A percentile compares a stretch with the other conserved stretches of the same genome.
These are phyloP conservation scores for Trichosurus vulpecula DNA, from an alignment of 2,797 vertebrate species.

Conservation along the genomic window DNA sequence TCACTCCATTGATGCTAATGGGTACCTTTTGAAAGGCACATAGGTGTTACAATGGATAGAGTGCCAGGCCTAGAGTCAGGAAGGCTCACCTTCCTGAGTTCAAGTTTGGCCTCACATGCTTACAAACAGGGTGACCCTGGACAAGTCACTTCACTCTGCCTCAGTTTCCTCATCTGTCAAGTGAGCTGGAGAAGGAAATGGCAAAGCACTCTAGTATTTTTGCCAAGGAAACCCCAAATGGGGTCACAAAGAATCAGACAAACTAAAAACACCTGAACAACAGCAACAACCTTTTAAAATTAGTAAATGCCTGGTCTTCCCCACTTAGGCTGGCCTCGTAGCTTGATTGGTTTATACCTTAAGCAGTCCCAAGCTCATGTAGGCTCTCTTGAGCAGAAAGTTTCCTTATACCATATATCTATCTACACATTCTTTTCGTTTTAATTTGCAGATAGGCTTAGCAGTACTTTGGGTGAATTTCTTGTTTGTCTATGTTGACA, in stretches of 20 bases:
- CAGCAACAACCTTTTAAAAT: background rate
- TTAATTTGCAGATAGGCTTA: background rate
- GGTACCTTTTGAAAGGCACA: background rate
- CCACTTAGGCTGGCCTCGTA: background rate
- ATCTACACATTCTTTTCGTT: background rate
- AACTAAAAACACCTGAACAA: background rate
- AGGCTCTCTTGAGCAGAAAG: background rate
- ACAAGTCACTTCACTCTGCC: background rate
- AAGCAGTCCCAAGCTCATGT: background rate
- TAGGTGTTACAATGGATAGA: background rate
- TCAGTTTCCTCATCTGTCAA: background rate
- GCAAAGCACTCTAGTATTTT: background rate
- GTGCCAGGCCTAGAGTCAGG: background rate
- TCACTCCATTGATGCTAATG: background rate
- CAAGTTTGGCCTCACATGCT: too few species aligned
- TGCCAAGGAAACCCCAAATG: background rate
- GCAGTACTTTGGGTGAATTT: background rate
- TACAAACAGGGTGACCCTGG: too few species aligned
- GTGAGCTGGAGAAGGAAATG: background rate
- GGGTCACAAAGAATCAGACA: background rate
- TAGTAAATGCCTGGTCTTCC: background rate
- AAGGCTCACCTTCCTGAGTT: background rate
- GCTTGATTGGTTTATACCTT: background rate
- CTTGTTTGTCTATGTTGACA: background rate
- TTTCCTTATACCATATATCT: background rate